Evolutionary conservation across 2,888 invertebrate genomes (phyloP).

Genomic region (Agrotis ipsilon): DNA sequence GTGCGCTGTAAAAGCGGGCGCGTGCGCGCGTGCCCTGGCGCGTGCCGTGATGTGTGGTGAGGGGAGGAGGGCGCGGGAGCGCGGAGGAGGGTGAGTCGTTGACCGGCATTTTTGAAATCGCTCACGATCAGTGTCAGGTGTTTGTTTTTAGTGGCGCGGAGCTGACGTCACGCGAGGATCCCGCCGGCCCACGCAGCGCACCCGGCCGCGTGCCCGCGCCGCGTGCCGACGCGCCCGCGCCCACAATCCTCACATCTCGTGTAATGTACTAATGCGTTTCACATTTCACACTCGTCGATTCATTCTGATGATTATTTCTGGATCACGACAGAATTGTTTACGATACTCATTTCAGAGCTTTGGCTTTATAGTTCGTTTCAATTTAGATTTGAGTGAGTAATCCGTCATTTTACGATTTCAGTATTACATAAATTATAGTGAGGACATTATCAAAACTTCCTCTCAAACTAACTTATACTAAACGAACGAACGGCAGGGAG

Average conservation of each 20-base stretch:
- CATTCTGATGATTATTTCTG: conserved; percentile 69
- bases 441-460: background rate
- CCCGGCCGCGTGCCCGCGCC: conserved; percentile 5
- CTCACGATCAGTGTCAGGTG: conserved; percentile 71
- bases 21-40: conserved; percentile 46
- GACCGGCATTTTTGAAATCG: conserved; percentile 72
- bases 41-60: conserved; percentile 55
- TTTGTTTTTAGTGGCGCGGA: conserved; percentile 62
- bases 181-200: conserved; percentile 18
- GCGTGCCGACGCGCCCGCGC: conserved; percentile 17
- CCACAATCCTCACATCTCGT: conserved; percentile 22
- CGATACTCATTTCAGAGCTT: conserved; percentile 64
- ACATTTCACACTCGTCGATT: conserved; percentile 69
- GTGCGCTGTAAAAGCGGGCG: conserved; percentile 54
- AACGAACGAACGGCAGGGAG: no score
- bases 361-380: conserved; percentile 53
- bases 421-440: conserved; percentile 30
- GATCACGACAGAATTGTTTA: conserved; percentile 68
- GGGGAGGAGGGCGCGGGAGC: conserved; percentile 35
- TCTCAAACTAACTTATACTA: no score
- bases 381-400: conserved; percentile 62
- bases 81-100: conserved; percentile 65
- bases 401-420: conserved; percentile 47
- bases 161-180: conserved; percentile 58
- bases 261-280: conserved; percentile 59